phyloP scores from a whole-genome alignment of 2,113 vertebrate species.

The Candoia aspera region DNA sequence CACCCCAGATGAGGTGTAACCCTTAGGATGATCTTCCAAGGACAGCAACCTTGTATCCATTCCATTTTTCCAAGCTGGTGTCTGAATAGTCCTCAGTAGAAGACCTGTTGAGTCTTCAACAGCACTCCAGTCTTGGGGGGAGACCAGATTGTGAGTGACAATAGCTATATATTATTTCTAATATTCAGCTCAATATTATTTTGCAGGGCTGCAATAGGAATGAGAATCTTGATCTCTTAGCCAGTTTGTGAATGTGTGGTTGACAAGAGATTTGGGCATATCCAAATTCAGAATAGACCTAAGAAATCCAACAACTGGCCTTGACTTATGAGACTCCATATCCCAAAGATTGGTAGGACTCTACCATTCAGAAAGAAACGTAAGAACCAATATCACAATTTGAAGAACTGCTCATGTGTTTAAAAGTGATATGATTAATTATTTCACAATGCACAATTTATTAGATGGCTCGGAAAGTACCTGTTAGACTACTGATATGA shows the following conservation, averaged over 20 bases:
- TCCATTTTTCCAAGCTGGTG: background rate
- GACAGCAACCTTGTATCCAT: too few species aligned
- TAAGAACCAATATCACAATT: background rate
- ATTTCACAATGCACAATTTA: background rate
- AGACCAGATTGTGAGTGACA: background rate
- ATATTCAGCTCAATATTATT: background rate
- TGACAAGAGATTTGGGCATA: background rate
- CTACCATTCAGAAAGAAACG: background rate
- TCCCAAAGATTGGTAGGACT: too few species aligned
- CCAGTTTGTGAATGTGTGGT: background rate
- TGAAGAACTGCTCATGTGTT: background rate
- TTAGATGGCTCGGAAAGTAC: background rate
- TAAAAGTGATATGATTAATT: background rate
- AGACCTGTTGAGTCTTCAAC: background rate
- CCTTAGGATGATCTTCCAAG: too few species aligned
- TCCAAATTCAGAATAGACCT: background rate
- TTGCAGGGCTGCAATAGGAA: background rate
- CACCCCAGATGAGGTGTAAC: too few species aligned
- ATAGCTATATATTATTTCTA: background rate
- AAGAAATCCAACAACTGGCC: background rate
- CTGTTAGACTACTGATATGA: background rate
- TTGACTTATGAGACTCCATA: background rate
- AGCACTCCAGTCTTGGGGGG: background rate
- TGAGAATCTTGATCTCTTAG: background rate
- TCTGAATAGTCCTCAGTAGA: background rate